A percentile compares a stretch with the other conserved stretches of the same genome.
phyloP scores from a whole-genome alignment of 2,113 vertebrate genomes.

The Seriola rivoliana region DNA sequence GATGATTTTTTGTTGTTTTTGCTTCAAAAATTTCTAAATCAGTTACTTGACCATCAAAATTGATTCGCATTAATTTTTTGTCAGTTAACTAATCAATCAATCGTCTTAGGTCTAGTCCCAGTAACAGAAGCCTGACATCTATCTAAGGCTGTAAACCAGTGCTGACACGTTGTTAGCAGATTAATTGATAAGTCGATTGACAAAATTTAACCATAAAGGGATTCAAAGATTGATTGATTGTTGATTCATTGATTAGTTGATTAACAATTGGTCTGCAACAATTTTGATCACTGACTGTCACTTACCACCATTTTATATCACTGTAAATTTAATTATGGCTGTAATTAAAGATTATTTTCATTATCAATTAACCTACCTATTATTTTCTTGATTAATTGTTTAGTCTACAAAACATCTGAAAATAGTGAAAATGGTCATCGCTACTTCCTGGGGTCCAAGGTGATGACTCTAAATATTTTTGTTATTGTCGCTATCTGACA shows the following conservation, averaged over 20 bases:
- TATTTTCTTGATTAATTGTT: too few relatives aligned
- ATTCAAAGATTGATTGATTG: not conserved
- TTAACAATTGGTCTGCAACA: not conserved
- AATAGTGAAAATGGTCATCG: too few relatives aligned
- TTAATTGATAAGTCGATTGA: not conserved
- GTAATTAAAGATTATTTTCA: too few relatives aligned
- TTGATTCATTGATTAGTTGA: not conserved
- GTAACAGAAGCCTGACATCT: not conserved
- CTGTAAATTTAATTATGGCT: too few relatives aligned
- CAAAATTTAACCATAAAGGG: not conserved
- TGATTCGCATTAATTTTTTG: not conserved
- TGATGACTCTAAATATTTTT: too few relatives aligned
- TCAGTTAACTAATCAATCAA: not conserved
- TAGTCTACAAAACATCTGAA: too few relatives aligned
- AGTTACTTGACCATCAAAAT: not conserved
- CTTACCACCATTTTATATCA: too few relatives aligned
- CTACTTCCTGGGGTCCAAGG: too few relatives aligned
- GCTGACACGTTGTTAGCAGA: not conserved
- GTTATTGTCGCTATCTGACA: rapidly evolving
- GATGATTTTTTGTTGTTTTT: not conserved
- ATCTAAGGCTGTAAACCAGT: not conserved
- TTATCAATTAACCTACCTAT: too few relatives aligned
- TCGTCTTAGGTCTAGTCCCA: not conserved
- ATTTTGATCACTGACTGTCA: not conserved
- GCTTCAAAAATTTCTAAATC: not conserved